Evolutionary conservation across 1,140 invertebrate genomes (phyloP), one percentile per base, ranked within the genome.

Genomic region (Eubasilissa regina): DNA sequence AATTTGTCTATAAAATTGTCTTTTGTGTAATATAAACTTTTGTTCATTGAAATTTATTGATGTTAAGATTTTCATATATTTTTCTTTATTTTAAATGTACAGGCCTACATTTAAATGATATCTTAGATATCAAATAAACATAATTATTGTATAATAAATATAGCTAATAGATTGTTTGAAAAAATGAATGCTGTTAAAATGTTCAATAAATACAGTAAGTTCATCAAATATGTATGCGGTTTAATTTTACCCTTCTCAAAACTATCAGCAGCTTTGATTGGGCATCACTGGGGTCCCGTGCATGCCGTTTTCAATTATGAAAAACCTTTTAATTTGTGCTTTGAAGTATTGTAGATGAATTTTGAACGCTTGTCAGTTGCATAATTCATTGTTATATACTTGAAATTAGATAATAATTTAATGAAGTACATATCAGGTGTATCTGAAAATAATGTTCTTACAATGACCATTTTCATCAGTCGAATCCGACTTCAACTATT

Each of bases 81-180:
- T 77, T 64, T 77, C 58, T 77, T 77, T 83, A 47, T 80, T 80
- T 73, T 76, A 47, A 82, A 80, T 83, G 81, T 83, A 83, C 79
- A 83, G 81, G 74, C 73, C 64, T 80, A 80, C 64, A 78, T 83
- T 80, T 78, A 62, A 77, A 80, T 82, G 78, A 78, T 81, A 75
- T 81, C 78, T 55, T 78, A 78, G 78, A 78, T 82, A 58, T 82
- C 81, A 79, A 58, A 72, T 44, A 53, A 78, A 80, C 77, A 58
- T 79, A 76, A 62, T 77, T 81, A 82, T 80, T 77, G 73, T 83
- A 78, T 60, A 78, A 76, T 82, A 82, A 76, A 80, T 68, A 81
- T 79, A 66, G 79, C 79, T 58, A 51, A 80, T 83, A 83, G 81
- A 80, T 80, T 83, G 81, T 83, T 83, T 83, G 81, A 77, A 83